Base-by-base conservation (phyloP, 2,113 vertebrate genomes). In the Pterophyllum scalare region DNA sequence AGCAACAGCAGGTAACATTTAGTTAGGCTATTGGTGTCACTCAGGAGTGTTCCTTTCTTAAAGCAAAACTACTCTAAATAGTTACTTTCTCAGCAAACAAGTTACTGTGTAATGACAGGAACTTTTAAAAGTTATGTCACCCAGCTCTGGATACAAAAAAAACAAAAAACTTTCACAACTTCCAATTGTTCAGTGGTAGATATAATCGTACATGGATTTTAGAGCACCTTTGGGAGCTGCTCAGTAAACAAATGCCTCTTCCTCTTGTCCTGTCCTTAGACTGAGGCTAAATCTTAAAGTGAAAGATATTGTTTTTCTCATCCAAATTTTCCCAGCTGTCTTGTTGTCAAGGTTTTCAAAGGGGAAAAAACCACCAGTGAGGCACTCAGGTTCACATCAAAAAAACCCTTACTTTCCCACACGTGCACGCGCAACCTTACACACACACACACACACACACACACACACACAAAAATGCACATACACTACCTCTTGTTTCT, bases 281-380 rank as follows among this genome's bases (percentile, higher is more conserved):
- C 6, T 22, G 3, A 56, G 49, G n/a, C 17, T 19, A 28, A 24
- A 10, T 70, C 22, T 33, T 38, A 28, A 24, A 74, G 46, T 61
- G 31, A 79, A 59, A 84, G 17, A 70, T 58, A 33, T 49, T 12
- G 2, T 35, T 24, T 14, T 7, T 49, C 54, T 24, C 60, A 43
- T 75, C 67, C 65, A 90, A 60, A 89, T 85, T 79, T 89, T 82
- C 65, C 74, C 17, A 70, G 54, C 58, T 14, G 7, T 12, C 59
- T 24, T 31, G 49, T 62, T 19, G 24, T 84, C 20, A 15, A 9
- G 40, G 54, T 70, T 86, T 89, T 87, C 81, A 83, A 38, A 64
- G 19, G 15, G n/a, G 54, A 83, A 81, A 28, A 28, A 28, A 28
- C 28, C 7, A 43, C 59, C 57, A 12, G 31, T 82, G 56, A 88